phyloP scores from a whole-genome alignment of 2,888 invertebrate species.

The Sarcophaga caerulescens region DNA sequence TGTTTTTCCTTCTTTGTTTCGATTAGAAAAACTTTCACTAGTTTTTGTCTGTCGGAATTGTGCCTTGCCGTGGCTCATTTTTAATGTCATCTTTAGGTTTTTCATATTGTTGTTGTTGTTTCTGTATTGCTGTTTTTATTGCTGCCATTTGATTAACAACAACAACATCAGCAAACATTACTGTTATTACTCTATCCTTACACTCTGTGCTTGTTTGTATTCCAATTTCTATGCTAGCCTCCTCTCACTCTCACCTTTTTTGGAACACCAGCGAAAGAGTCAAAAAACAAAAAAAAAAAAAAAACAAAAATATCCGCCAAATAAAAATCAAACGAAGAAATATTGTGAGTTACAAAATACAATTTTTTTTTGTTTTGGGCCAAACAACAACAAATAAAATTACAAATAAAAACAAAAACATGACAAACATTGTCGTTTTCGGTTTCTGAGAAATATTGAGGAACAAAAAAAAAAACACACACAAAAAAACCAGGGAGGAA shows the following conservation, averaged over 20 bases:
- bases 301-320: conserved; percentile 24
- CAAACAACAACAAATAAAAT: conserved; percentile 31
- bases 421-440: conserved; percentile 51
- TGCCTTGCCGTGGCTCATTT: conserved; percentile 28
- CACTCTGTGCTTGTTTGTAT: background rate
- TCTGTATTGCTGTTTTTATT: background rate
- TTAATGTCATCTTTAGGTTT: conserved; percentile 60
- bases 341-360: conserved; percentile 40
- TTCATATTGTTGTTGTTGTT: conserved; percentile 33
- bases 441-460: conserved; percentile 55
- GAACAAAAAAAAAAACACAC: conserved; percentile 5
- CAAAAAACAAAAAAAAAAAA: conserved; percentile 9
- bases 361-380: no score
- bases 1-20: conserved; percentile 36
- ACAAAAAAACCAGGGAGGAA: background rate
- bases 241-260: background rate
- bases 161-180: background rate
- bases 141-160: conserved; percentile 40
- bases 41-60: background rate
- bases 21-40: conserved; percentile 63
- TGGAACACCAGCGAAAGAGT: conserved; percentile 46
- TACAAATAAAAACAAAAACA: conserved; percentile 33
- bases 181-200: background rate
- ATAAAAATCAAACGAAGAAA: conserved; percentile 41
- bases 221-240: conserved; percentile 24